A percentile compares a stretch with the other conserved stretches of the same genome.
Evolutionary conservation across 2,113 vertebrate species (phyloP).

Genomic region (Eolophus roseicapilla): DNA sequence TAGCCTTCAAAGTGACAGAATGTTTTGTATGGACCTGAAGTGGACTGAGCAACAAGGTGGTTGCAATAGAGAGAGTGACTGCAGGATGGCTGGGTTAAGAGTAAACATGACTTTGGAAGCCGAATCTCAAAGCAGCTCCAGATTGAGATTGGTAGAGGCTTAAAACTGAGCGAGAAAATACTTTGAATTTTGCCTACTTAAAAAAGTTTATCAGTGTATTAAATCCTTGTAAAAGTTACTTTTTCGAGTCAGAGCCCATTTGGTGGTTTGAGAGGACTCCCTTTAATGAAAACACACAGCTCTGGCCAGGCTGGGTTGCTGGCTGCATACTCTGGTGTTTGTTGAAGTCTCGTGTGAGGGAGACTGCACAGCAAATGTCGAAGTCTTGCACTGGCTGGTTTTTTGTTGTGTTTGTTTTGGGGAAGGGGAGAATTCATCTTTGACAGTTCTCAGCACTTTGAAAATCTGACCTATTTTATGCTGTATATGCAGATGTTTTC

Average conservation of each 20-base stretch:
- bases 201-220: neutral
- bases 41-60: neutral
- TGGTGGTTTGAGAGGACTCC: neutral
- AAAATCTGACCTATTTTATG: neutral
- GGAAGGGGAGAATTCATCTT: neutral
- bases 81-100: neutral
- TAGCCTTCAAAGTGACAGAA: neutral
- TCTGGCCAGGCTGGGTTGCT: neutral
- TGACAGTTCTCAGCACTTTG: neutral
- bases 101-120: neutral
- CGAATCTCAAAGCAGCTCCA: neutral
- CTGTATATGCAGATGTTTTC: neutral
- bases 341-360: neutral
- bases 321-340: rapidly evolving
- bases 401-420: neutral
- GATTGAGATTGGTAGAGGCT: neutral
- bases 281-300: too few species aligned
- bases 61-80: neutral
- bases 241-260: neutral
- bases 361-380: neutral
- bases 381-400: neutral
- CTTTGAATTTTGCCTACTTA: neutral
- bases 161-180: neutral
- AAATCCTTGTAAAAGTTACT: neutral
- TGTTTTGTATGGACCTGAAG: neutral